phyloP scores from a whole-genome alignment of 2,888 invertebrate genomes.

The Agapetus fuscipes region DNA sequence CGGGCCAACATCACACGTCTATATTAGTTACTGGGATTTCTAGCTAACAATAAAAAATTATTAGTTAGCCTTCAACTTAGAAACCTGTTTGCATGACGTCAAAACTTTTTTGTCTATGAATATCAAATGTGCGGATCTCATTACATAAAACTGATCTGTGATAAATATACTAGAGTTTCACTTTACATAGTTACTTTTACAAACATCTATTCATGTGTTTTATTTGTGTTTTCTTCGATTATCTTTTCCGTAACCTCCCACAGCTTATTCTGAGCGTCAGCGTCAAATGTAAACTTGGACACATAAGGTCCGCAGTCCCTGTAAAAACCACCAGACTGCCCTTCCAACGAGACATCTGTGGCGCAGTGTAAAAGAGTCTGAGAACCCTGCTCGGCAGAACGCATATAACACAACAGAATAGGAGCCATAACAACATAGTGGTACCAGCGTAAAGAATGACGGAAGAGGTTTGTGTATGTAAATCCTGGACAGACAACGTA shows the following conservation, averaged over 20 bases:
- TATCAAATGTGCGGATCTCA: too few relatives aligned
- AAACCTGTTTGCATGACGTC: too few relatives aligned
- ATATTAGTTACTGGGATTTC: too few relatives aligned
- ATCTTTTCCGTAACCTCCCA: slow-evolving; percentile 61
- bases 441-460: slow-evolving; percentile 57
- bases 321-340: slow-evolving; percentile 64
- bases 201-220: too few relatives aligned
- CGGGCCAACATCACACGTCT: too few relatives aligned
- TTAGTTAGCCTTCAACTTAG: too few relatives aligned
- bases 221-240: too few relatives aligned
- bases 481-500: slow-evolving; percentile 71
- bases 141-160: too few relatives aligned
- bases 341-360: slow-evolving; percentile 47
- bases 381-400: slow-evolving; percentile 67
- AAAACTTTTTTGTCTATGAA: too few relatives aligned
- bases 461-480: slow-evolving; percentile 66
- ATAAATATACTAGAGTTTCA: too few relatives aligned
- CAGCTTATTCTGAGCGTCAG: slow-evolving; percentile 51
- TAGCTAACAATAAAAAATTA: too few relatives aligned
- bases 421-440: slow-evolving; percentile 63
- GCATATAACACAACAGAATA: slow-evolving; percentile 59
- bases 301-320: slow-evolving; percentile 58
- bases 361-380: slow-evolving; percentile 73
- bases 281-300: slow-evolving; percentile 51
- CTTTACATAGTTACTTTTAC: too few relatives aligned